Conservation (phyloP, 2,797 vertebrate genomes). For the Hypotaenidia okinawae region DNA sequence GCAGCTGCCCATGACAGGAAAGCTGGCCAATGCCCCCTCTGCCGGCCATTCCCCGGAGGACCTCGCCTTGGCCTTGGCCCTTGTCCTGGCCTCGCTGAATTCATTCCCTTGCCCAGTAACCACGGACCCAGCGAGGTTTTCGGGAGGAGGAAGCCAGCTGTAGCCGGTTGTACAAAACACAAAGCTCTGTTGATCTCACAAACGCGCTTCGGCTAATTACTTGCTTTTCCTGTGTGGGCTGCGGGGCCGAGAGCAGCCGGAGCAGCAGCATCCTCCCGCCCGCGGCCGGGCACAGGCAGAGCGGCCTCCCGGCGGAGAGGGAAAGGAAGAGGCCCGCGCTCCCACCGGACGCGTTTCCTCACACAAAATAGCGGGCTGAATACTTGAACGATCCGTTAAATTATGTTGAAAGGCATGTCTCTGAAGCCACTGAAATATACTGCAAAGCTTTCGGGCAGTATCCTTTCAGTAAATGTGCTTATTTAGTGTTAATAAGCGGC, state of each 20-base stretch:
- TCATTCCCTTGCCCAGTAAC: background rate
- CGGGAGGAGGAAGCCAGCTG: background rate
- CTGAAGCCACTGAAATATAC: background rate
- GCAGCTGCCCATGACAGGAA: background rate
- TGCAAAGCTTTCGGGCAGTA: background rate
- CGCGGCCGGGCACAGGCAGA: background rate
- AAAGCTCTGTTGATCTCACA: background rate
- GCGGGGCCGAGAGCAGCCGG: background rate
- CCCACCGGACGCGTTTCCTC: background rate
- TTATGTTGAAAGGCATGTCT: background rate
- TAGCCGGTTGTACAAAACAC: background rate
- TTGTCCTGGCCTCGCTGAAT: background rate
- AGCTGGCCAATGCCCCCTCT: background rate
- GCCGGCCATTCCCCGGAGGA: background rate
- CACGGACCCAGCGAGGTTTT: rapidly evolving
- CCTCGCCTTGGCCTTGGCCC: background rate
- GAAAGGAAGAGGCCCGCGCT: conserved; percentile 30
- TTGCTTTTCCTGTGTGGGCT: background rate
- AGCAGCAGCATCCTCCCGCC: background rate
- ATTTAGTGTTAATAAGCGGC: background rate
- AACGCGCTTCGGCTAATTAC: background rate
- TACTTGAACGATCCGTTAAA: background rate
- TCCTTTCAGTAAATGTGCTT: background rate
- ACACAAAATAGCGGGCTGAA: background rate
- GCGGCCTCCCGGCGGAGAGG: background rate